phyloP scores from a whole-genome alignment of 2,113 vertebrate genomes.

The Verasper variegatus region DNA sequence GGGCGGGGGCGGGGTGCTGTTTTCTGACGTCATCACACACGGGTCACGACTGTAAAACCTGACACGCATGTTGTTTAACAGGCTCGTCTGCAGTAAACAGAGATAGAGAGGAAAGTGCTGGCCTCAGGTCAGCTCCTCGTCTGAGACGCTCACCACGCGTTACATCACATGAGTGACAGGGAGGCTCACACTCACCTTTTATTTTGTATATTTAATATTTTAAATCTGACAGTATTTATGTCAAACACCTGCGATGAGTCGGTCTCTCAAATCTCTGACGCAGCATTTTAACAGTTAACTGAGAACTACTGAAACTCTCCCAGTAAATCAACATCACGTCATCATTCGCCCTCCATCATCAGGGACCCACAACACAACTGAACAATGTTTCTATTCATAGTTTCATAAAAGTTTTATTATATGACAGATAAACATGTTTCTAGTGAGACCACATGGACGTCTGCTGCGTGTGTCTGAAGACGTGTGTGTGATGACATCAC shows the following conservation, averaged over 20 bases:
- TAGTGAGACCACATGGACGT: no score
- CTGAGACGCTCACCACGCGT: no score
- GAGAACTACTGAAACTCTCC: constrained; percentile 24
- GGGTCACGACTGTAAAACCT: constrained; percentile 25
- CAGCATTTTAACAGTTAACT: constrained; percentile 13
- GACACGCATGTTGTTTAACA: constrained; percentile 27
- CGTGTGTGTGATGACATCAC: no score
- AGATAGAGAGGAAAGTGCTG: neutral
- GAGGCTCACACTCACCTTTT: no score
- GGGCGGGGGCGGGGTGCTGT: neutral
- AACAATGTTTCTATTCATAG: neutral
- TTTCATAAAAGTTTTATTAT: no score
- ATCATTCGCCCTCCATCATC: no score
- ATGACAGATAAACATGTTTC: neutral
- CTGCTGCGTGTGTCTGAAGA: no score
- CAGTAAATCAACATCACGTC: neutral
- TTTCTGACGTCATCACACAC: constrained; percentile 12
- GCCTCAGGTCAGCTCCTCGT: neutral
- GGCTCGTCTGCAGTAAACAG: neutral
- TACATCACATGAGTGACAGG: no score
- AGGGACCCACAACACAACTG: no score
- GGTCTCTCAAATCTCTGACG: no score
- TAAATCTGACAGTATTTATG: constrained; percentile 51
- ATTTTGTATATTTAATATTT: constrained; percentile 43
- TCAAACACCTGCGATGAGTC: no score